Evolutionary conservation across 2,113 vertebrate genomes (phyloP).

Genomic region (Cairina moschata): DNA sequence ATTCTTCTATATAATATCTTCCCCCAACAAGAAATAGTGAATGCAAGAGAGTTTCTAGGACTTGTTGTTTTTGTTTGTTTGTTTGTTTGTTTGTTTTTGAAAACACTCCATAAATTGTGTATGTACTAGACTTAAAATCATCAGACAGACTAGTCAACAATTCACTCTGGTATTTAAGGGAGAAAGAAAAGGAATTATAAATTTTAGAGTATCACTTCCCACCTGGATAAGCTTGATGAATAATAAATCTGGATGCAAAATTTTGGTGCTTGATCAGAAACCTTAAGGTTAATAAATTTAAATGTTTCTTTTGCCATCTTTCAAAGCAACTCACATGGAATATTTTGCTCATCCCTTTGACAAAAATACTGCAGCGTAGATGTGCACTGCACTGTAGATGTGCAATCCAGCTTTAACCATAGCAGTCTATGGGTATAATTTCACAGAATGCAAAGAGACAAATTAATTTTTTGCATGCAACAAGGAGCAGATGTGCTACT

Average conservation of each 20-base stretch:
- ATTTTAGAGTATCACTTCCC: neutral
- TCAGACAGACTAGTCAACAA: neutral
- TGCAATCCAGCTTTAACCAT: neutral
- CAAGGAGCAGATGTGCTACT: neutral
- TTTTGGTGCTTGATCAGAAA: neutral
- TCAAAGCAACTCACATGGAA: neutral
- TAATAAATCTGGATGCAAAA: neutral
- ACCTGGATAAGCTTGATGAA: neutral
- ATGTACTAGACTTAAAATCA: neutral
- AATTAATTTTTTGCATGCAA: neutral
- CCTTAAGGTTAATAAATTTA: neutral
- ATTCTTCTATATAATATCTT: rapidly evolving
- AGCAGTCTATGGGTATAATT: neutral
- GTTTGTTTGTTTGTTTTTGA: neutral
- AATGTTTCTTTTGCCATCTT: neutral
- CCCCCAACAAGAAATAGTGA: neutral
- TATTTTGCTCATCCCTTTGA: neutral
- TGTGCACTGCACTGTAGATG: neutral
- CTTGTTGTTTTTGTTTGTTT: neutral
- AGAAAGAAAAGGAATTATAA: neutral
- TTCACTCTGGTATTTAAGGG: neutral
- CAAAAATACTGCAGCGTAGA: neutral
- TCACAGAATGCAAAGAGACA: neutral
- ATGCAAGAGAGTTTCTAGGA: neutral
- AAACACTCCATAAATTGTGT: neutral